Percentiles rank a stretch among this genome's conserved stretches.
Conservation (phyloP, 1,140 invertebrate genomes). For the Lasioglossum baleicum region DNA sequence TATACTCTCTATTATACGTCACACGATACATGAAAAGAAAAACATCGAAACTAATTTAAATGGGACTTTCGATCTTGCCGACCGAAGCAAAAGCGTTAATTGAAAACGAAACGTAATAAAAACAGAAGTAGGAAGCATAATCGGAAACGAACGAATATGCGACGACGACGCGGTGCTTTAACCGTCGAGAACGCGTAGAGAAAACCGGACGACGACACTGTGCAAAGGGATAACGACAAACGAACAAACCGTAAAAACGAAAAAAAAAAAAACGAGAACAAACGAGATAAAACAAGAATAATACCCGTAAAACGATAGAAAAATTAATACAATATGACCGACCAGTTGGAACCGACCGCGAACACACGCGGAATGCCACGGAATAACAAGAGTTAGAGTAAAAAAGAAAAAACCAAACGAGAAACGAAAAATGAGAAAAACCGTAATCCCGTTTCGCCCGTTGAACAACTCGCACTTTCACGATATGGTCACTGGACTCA, state of each 20-base stretch:
- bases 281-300: not conserved
- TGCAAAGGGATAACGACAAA: too few species aligned
- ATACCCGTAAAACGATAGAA: not conserved
- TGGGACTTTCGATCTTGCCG: slow-evolving; percentile 61
- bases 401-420: too few species aligned
- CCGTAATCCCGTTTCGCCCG: not conserved
- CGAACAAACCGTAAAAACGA: too few species aligned
- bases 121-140: too few species aligned
- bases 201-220: too few species aligned
- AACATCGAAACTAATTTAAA: not conserved
- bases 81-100: not conserved
- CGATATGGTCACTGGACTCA: slow-evolving; percentile 80
- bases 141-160: too few species aligned
- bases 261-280: too few species aligned
- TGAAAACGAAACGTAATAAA: not conserved
- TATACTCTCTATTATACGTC: slow-evolving; percentile 20
- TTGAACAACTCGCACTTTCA: slow-evolving; percentile 68
- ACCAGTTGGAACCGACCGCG: slow-evolving; percentile 47
- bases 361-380: slow-evolving; percentile 64
- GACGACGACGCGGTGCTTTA: not conserved
- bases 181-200: too few species aligned
- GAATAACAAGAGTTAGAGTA: slow-evolving; percentile 75
- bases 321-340: not conserved
- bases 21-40: not conserved
- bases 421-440: too few species aligned